Evolutionary conservation across 2,888 invertebrate species (phyloP).

Genomic region (Cremastobaeus sp.): DNA sequence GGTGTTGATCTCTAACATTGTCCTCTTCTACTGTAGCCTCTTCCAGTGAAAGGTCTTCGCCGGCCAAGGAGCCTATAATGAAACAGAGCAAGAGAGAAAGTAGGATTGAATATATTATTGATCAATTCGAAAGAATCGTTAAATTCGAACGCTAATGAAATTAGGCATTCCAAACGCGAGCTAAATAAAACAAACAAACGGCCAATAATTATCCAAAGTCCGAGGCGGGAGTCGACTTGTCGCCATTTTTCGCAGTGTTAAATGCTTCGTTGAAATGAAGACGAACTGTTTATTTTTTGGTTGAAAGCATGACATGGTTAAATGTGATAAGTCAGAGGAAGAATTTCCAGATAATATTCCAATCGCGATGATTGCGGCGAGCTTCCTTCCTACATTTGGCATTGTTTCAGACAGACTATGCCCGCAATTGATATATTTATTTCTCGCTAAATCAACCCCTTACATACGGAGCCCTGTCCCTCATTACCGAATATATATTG

Average conservation of each 20-base stretch:
- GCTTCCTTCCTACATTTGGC: slow-evolving; percentile 69
- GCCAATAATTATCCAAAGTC: no score
- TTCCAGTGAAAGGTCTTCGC: slow-evolving; percentile 87
- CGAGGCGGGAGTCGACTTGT: no score
- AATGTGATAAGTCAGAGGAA: no score
- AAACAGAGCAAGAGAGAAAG: slow-evolving; percentile 28
- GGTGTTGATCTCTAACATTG: slow-evolving; percentile 71
- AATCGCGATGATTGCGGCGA: slow-evolving; percentile 69
- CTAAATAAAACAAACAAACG: no score
- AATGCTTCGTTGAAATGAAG: slow-evolving; percentile 10
- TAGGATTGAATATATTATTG: slow-evolving; percentile 23
- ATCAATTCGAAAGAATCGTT: slow-evolving; percentile 5
- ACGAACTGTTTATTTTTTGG: slow-evolving; percentile 1
- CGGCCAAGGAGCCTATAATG: slow-evolving; percentile 87
- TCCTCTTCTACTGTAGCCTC: slow-evolving; percentile 79
- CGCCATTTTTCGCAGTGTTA: no score
- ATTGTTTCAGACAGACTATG: slow-evolving; percentile 43
- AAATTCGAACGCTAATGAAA: not conserved
- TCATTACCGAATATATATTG: no score
- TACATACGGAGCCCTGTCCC: no score
- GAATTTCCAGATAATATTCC: slow-evolving; percentile 59
- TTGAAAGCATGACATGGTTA: not conserved
- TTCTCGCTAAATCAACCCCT: no score
- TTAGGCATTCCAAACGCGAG: no score
- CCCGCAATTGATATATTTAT: no score